Conservation (phyloP, 37 sponge, comb jelly and placozoan species). For the Dysidea cf. avara region DNA sequence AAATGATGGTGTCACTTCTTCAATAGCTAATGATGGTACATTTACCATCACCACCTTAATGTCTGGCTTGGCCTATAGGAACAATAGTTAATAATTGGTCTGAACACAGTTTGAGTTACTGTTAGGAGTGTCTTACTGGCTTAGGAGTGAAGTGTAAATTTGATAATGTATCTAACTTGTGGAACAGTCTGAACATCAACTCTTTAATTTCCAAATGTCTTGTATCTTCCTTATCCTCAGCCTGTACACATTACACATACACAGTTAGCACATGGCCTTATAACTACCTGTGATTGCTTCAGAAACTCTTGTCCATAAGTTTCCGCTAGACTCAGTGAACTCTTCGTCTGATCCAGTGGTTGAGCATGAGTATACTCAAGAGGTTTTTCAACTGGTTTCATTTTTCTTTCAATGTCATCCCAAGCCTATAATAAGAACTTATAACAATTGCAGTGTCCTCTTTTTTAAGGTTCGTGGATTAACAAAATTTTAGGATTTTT, state of each 20-base stretch:
- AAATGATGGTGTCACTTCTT: constrained; percentile 76
- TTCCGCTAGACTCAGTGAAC: constrained; percentile 88
- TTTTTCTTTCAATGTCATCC: constrained; percentile 93
- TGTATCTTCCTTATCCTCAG: constrained; percentile 51
- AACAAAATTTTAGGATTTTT: no score
- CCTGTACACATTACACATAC: not conserved
- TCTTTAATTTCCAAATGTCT: constrained; percentile 61
- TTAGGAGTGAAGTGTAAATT: constrained; percentile 97
- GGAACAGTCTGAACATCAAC: constrained; percentile 76
- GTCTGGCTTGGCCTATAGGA: constrained; percentile 64
- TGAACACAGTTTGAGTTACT: no score
- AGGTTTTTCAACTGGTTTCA: constrained; percentile 88
- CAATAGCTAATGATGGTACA: constrained; percentile 75
- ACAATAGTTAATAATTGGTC: not conserved
- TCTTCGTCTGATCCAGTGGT: constrained; percentile 92
- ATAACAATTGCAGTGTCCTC: no score
- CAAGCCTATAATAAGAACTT: constrained; percentile 76
- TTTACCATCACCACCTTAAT: constrained; percentile 75
- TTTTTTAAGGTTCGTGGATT: no score
- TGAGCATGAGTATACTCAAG: constrained; percentile 70
- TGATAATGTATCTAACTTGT: constrained; percentile 92
- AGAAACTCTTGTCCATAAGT: constrained; percentile 95
- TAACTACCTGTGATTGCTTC: constrained; percentile 53
- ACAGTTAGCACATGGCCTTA: no score
- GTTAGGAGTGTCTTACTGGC: constrained; percentile 59